Evolutionary conservation across 2,888 invertebrate species (phyloP).

Genomic region (Phengaris arion): DNA sequence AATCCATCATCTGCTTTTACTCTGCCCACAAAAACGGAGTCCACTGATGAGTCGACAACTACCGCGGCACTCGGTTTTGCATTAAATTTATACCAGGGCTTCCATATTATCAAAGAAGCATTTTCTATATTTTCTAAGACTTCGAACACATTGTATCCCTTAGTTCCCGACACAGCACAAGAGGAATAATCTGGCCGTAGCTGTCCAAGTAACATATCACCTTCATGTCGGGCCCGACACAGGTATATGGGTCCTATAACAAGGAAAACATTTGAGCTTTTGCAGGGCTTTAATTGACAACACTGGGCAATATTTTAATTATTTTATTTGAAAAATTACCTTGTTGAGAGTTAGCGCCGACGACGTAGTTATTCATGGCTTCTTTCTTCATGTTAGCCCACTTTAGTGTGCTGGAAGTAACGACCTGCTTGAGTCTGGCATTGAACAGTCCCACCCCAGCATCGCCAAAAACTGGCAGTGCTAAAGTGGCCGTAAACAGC

Average conservation of each 20-base stretch:
- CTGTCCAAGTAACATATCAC: conserved; percentile 86
- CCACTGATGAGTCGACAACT: conserved; percentile 71
- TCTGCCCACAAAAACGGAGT: conserved; percentile 65
- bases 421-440: conserved; percentile 80
- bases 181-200: conserved; percentile 79
- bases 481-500: conserved; percentile 59
- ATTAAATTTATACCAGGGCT: conserved; percentile 84
- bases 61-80: conserved; percentile 85
- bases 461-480: conserved; percentile 55
- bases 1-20: conserved; percentile 56
- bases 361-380: conserved; percentile 80
- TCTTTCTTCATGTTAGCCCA: conserved; percentile 82
- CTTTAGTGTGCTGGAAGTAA: conserved; percentile 89
- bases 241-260: conserved; percentile 79
- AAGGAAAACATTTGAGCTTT: conserved; percentile 1
- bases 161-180: conserved; percentile 83
- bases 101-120: conserved; percentile 88
- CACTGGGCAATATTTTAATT: neutral
- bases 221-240: conserved; percentile 85
- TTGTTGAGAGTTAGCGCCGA: conserved; percentile 76
- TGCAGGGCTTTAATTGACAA: neutral
- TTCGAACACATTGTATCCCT: conserved; percentile 82
- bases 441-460: conserved; percentile 65
- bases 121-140: conserved; percentile 88
- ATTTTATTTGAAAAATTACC: conserved; percentile 46